Evolutionary conservation across 1,140 invertebrate genomes (phyloP), one percentile per base, ranked within the genome.

Genomic region (Pachyrhynchus sulphureomaculatus): DNA sequence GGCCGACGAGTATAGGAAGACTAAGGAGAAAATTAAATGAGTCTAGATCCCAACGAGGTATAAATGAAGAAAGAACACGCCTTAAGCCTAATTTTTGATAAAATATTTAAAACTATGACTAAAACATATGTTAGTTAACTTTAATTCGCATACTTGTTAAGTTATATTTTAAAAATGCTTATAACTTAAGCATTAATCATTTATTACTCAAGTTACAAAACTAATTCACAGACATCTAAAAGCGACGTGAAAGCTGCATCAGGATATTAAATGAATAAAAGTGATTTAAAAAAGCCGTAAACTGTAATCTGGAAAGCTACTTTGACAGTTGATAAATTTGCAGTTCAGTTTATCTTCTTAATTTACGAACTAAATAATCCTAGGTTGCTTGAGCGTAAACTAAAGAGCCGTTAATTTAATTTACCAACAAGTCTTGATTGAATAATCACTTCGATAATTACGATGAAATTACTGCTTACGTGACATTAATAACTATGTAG

Each of bases 281-380:
- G 39, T 34, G 47, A 49, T 17, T 49, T 34, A 29, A 49, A 49
- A 49, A 49, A 49, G 47, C 33, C 32, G 17, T 34, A 49, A 24
- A 34, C 23, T 29, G 8, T 20, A 49, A 49, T 34, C 23, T 1
- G 29, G 32, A 49, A 49, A 34, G 47, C 47, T 49, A 2, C 32
- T 34, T 49, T 49, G 47, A 34, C 47, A 49, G 26, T 34, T 49
- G 47, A 49, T 49, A 49, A 49, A 49, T 49, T 29, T 49, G 47
- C 26, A 34, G 12, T 26, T 26, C 34, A 49, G 34, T 34, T 49
- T 49, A 49, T 29, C 32, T 20, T 29, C 26, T 18, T 34, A 49
- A 49, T 29, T 34, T 20, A 20, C 6, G 32, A 29, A 49, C 9
- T 29, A 49, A 49, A 34, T 49, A 49, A 33, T 34, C 23, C 18